Evolutionary conservation across 2,113 vertebrate species (phyloP).

Genomic region (Ptilorrhoa leucosticta): DNA sequence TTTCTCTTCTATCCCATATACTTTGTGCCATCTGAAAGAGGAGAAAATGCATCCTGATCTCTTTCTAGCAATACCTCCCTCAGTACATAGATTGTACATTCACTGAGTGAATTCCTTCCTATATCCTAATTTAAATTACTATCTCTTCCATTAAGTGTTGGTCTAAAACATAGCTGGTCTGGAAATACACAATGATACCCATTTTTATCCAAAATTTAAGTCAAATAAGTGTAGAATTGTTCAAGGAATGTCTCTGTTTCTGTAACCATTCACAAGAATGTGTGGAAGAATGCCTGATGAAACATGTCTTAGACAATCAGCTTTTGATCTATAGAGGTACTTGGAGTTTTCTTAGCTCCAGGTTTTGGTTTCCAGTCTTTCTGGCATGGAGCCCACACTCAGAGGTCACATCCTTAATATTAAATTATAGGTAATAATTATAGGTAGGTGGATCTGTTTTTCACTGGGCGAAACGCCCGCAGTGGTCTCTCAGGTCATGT

Average conservation of each 20-base stretch:
- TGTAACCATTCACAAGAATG: background rate
- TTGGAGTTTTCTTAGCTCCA: background rate
- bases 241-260: background rate
- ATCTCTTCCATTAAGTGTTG: background rate
- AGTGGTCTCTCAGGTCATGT: background rate
- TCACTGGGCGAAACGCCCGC: accelerated
- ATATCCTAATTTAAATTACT: background rate
- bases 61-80: background rate
- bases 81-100: background rate
- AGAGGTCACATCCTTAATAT: background rate
- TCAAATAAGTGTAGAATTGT: background rate
- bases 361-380: background rate
- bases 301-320: background rate
- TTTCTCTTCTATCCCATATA: background rate
- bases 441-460: accelerated
- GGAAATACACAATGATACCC: background rate
- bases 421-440: background rate
- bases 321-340: background rate
- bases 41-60: background rate
- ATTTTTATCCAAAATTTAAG: background rate
- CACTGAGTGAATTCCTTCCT: background rate
- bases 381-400: background rate
- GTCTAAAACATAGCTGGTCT: background rate
- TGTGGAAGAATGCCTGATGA: background rate
- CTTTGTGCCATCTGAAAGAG: background rate